Conservation (phyloP, 2,888 invertebrate genomes). For the Drosophila pseudotalamancana region DNA sequence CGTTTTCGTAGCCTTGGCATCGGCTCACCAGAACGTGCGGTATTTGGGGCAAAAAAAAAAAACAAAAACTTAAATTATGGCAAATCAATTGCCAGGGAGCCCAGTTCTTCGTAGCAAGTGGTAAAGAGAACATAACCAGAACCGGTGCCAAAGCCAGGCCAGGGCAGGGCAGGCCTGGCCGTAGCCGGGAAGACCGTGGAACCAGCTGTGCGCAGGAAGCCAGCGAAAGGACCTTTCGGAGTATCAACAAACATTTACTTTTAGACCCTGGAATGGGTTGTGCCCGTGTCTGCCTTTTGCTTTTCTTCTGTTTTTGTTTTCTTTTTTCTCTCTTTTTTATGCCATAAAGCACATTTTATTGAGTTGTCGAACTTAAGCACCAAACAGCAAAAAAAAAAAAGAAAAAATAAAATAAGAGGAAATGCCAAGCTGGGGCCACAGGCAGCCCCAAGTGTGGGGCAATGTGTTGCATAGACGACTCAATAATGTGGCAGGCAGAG, state of each 20-base stretch:
- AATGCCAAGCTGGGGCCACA: constrained; percentile 35
- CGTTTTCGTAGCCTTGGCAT: constrained; percentile 33
- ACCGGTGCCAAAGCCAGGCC: constrained; percentile 17
- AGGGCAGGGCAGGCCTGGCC: background rate
- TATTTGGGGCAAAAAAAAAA: constrained; percentile 26
- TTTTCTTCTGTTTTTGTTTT: constrained; percentile 41
- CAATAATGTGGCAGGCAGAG: constrained; percentile 64
- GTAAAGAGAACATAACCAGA: constrained; percentile 58
- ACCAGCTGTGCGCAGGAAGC: constrained; percentile 30
- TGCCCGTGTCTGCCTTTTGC: constrained; percentile 63
- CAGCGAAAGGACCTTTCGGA: constrained; percentile 27
- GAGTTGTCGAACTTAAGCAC: constrained; percentile 82
- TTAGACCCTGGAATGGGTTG: constrained; percentile 53
- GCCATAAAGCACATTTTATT: constrained; percentile 84
- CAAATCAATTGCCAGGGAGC: constrained; percentile 81
- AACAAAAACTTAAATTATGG: constrained; percentile 80
- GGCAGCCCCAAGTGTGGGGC: constrained; percentile 55
- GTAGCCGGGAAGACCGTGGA: constrained; percentile 6
- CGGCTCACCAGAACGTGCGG: constrained; percentile 48
- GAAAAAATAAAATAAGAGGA: constrained; percentile 18
- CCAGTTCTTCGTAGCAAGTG: constrained; percentile 31
- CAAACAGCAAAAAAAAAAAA: constrained; percentile 50
- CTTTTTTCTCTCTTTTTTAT: constrained; percentile 44
- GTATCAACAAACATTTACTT: constrained; percentile 63
- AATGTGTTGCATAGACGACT: constrained; percentile 78